These are phyloP conservation scores for human (Homo sapiens) DNA, from an alignment of 2,113 vertebrate genomes.

Conservation along the genomic window GRCh38 chr1:232953501-232954000, in stretches of 20 bases:
- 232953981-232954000: not conserved
- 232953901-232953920: not conserved
- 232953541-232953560: not conserved
- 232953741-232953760: not conserved
- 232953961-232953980: not conserved
- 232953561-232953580: not conserved
- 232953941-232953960: not conserved
- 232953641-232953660: not conserved
- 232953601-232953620: not conserved
- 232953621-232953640: constrained; percentile 10
- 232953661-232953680: not conserved
- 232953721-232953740: not conserved
- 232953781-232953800: not conserved
- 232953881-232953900: not conserved
- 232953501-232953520: not conserved
- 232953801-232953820: not conserved
- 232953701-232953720: not conserved
- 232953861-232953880: not conserved
- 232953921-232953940: not conserved
- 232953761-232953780: not conserved
- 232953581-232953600: not conserved
- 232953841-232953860: not conserved
- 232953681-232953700: not conserved
- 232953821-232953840: not conserved
- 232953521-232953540: not conserved